Conservation (phyloP, 2,888 invertebrate species). For the Catocala sponsa region DNA sequence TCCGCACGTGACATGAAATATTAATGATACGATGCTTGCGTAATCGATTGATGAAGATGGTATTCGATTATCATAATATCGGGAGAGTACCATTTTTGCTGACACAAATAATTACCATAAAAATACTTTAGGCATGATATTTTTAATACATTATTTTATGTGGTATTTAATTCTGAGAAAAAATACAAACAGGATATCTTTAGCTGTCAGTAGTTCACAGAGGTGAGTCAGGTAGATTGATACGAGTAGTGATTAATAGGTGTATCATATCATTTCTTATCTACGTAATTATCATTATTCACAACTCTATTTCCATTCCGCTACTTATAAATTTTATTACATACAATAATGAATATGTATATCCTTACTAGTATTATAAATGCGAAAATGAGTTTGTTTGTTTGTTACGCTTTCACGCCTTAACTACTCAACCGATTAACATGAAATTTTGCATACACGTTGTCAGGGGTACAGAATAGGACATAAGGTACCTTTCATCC, state of each 20-base stretch:
- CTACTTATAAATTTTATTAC: too few species aligned
- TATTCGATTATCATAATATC: conserved; percentile 61
- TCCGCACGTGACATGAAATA: conserved; percentile 51
- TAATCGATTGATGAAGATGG: conserved; percentile 63
- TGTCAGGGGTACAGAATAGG: too few species aligned
- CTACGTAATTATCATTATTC: background rate
- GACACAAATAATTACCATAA: conserved; percentile 52
- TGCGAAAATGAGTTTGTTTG: too few species aligned
- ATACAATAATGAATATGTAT: too few species aligned
- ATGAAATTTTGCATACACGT: too few species aligned
- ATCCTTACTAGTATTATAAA: too few species aligned
- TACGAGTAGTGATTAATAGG: background rate
- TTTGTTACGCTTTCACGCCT: too few species aligned
- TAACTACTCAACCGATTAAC: too few species aligned
- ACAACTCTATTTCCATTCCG: too few species aligned
- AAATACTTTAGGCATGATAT: conserved; percentile 44
- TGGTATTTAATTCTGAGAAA: conserved; percentile 8
- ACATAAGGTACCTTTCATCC: too few species aligned
- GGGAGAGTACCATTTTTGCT: conserved; percentile 54
- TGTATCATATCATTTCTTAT: background rate
- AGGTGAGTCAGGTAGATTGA: too few species aligned
- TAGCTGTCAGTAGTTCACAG: background rate
- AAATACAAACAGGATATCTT: background rate
- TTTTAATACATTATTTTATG: conserved; percentile 39
- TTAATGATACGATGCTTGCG: conserved; percentile 59